A percentile compares a stretch with the other conserved stretches of the same genome.
Conservation (phyloP, 2,888 invertebrate species). For the Andrena chrysosceles region DNA sequence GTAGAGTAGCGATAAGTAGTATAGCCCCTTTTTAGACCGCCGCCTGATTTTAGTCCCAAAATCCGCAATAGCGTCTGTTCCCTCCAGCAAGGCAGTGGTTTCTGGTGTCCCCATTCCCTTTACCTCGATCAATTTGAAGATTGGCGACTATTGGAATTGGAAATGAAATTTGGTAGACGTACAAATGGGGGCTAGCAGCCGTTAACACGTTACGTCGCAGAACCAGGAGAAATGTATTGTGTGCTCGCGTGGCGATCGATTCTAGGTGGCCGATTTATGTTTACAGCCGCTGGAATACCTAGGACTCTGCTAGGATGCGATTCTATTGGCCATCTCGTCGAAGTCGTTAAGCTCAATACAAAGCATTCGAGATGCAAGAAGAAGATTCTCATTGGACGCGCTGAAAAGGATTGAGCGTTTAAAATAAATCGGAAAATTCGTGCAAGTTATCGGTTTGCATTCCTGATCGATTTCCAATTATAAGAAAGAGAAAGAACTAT, state of each 20-base stretch:
- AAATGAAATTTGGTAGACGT: conserved; percentile 79
- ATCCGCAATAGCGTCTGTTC: neutral
- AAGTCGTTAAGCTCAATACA: conserved; percentile 2
- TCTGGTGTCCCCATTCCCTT: conserved; percentile 21
- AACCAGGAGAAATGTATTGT: conserved; percentile 59
- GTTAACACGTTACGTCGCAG: conserved; percentile 54
- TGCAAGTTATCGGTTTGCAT: neutral
- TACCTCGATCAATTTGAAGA: conserved; percentile 74
- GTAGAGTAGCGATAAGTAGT: too few relatives aligned
- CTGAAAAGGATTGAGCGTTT: neutral
- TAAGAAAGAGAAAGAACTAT: neutral
- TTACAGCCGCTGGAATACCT: conserved; percentile 36
- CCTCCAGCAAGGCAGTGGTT: neutral
- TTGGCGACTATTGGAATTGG: conserved; percentile 78
- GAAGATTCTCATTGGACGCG: neutral
- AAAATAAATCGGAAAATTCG: neutral
- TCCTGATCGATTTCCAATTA: too few relatives aligned
- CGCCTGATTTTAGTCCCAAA: conserved; percentile 19
- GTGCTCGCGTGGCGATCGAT: conserved; percentile 54
- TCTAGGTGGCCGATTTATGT: conserved; percentile 63
- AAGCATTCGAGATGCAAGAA: neutral
- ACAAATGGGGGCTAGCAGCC: conserved; percentile 61
- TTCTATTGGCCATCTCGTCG: conserved; percentile 9
- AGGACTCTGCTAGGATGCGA: neutral
- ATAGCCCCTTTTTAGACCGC: too few relatives aligned